A percentile compares a stretch with the other conserved stretches of the same genome.
Conservation (phyloP, 2,113 vertebrate species). For the Psittacula cyanocephala region DNA sequence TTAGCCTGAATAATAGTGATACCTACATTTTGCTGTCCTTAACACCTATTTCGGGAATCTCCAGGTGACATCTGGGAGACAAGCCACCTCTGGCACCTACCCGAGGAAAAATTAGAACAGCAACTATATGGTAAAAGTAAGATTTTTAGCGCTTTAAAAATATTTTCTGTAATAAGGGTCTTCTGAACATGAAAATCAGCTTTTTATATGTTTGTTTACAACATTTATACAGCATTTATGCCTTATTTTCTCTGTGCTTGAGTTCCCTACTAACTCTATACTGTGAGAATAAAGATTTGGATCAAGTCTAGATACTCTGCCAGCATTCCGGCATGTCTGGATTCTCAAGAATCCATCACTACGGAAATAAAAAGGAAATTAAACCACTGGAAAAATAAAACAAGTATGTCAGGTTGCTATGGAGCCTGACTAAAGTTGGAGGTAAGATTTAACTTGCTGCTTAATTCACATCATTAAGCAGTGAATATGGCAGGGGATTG, state of each 20-base stretch:
- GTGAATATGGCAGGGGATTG: background rate
- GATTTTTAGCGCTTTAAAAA: background rate
- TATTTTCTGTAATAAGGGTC: background rate
- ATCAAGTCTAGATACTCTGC: background rate
- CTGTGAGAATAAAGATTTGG: background rate
- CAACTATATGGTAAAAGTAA: background rate
- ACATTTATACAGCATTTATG: background rate
- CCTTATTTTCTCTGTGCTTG: background rate
- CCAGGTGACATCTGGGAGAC: background rate
- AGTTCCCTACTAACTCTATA: background rate
- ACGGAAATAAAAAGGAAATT: slow-evolving; percentile 61
- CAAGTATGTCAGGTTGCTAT: slow-evolving; percentile 14
- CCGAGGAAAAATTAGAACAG: background rate
- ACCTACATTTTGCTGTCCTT: background rate
- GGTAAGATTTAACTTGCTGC: background rate
- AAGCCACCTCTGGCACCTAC: background rate
- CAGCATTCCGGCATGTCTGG: slow-evolving; percentile 48
- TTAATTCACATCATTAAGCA: background rate
- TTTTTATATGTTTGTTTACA: background rate
- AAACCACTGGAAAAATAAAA: slow-evolving; percentile 32
- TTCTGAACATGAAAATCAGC: background rate
- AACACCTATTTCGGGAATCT: background rate
- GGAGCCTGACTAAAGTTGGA: background rate
- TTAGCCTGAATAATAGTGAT: background rate
- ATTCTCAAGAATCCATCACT: slow-evolving; percentile 50